Evolutionary conservation across 2,797 vertebrate genomes (phyloP).

Genomic region (Hypotaenidia philippensis): DNA sequence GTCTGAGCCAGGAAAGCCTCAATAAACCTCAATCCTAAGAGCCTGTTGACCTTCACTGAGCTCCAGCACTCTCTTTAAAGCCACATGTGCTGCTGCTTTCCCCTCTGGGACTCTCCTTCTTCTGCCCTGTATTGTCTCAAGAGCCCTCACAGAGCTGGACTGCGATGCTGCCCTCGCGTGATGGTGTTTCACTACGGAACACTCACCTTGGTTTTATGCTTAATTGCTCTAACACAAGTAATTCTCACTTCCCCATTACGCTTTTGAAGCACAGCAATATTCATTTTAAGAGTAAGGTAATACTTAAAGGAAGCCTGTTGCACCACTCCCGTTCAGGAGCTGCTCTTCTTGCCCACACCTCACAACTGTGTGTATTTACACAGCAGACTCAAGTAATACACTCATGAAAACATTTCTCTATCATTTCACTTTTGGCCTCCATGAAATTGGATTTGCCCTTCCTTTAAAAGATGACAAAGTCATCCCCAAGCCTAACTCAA

Average conservation of each 20-base stretch:
- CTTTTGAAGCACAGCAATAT: not conserved
- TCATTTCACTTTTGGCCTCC: not conserved
- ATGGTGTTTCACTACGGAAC: too few relatives aligned
- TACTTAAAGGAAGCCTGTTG: not conserved
- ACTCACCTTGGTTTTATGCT: not conserved
- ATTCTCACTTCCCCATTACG: not conserved
- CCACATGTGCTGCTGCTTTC: too few relatives aligned
- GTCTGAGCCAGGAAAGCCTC: not conserved
- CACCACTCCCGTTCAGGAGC: rapidly evolving
- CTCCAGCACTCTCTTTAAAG: not conserved
- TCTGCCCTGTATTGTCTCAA: not conserved
- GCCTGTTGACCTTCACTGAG: not conserved
- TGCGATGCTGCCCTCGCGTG: rapidly evolving
- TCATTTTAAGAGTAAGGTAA: not conserved
- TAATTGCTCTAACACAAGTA: not conserved
- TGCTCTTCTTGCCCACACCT: not conserved
- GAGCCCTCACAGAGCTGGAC: not conserved
- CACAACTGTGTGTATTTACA: too few relatives aligned
- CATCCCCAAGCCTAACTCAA: not conserved
- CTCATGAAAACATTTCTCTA: not conserved
- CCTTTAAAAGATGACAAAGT: not conserved
- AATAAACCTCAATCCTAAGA: not conserved
- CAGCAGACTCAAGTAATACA: too few relatives aligned
- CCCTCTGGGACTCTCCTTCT: too few relatives aligned
- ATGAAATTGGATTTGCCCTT: not conserved